phyloP scores from a whole-genome alignment of 2,113 vertebrate genomes.

The Strix aluco region DNA sequence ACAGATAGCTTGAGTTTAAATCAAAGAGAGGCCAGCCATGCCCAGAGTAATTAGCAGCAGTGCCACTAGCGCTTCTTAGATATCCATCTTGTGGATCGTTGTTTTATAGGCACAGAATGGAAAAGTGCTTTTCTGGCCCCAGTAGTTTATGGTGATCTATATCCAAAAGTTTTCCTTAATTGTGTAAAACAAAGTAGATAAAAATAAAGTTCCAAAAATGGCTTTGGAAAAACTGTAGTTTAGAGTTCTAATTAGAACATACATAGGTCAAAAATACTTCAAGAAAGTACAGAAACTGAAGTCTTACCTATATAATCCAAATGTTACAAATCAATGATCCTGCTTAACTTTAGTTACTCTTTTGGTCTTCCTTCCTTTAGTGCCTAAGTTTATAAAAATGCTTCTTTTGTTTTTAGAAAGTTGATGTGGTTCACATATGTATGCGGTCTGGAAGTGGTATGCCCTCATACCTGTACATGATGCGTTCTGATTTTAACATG shows the following conservation, averaged over 20 bases:
- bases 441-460: too few relatives aligned
- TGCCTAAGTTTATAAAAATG: neutral
- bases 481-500: neutral
- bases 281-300: neutral
- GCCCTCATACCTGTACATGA: fast-evolving
- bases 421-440: fast-evolving
- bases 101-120: neutral
- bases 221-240: neutral
- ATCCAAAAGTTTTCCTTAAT: neutral
- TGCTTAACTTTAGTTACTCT: neutral
- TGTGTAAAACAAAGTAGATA: neutral
- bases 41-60: neutral
- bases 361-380: neutral
- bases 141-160: neutral
- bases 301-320: neutral
- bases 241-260: neutral
- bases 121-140: neutral
- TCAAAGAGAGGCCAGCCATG: neutral
- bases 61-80: neutral
- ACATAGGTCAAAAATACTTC: neutral
- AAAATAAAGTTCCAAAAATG: neutral
- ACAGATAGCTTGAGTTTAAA: neutral
- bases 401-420: neutral
- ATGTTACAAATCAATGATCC: neutral
- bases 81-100: neutral